Evolutionary conservation across 2,797 vertebrate genomes (phyloP), one percentile per base, ranked within the genome.

Genomic region (Passerculus sandwichensis): DNA sequence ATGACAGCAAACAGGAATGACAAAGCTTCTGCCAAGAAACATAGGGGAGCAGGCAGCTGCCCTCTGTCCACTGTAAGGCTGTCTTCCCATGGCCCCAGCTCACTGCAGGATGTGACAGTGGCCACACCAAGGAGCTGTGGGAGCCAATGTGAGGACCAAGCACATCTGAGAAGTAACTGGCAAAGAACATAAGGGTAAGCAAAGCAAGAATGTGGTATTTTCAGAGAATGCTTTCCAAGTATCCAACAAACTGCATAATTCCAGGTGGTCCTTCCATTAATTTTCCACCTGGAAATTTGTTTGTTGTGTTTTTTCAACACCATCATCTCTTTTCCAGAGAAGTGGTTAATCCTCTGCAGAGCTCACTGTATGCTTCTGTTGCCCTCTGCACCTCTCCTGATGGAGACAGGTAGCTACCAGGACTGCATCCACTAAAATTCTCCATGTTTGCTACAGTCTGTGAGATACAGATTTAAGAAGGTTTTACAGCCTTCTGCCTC

Each of bases 61-160:
- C 73, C 61, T 74, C 76, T 77, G 70, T 47, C 44, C 59, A 3
- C 42, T 87, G 30, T 50, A 13, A 40, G 51, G 38, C 34, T 60
- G 18, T 11, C 64, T 89, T 42, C 38, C 42, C 15, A 6, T 70
- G 44, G 6, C n/a, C 40, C 12, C 30, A 66, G 47, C 26, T 82
- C 61, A 5, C 56, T 57, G 57, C 45, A 42, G 51, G 50, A 47
- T 22, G 34, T 57, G 73, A 27, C 38, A 36, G 23, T 29, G 50
- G 16, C 71, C 60, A 38, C 26, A 25, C 5, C 29, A 44, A 76
- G 42, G 6, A 18, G 23, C 67, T 73, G 12, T 25, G 38, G 42
- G 57, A 84, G 42, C 25, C 53, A 71, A 13, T 0, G 0, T 7
- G 9, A 25, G 66, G 59, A 44, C 10, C 3, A 0, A 66, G 20